Percentiles rank a stretch among this genome's conserved stretches.
phyloP scores from a whole-genome alignment of 92 coral and sea anemone genomes.

The Phenganax marumi region DNA sequence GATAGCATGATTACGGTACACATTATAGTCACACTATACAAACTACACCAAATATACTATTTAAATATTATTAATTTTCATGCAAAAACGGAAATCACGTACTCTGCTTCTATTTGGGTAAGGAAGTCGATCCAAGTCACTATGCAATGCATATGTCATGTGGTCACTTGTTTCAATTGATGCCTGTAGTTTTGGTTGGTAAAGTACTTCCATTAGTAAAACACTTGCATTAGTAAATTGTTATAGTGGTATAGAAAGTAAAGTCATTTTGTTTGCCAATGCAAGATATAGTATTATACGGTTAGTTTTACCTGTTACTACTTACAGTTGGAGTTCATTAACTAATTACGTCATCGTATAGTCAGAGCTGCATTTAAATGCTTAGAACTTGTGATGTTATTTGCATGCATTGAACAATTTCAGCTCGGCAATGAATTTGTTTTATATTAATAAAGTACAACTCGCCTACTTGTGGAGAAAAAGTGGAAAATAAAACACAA shows the following conservation, averaged over 20 bases:
- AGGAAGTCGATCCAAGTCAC: background rate
- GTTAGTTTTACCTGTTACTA: background rate
- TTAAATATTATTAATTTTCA: too few relatives aligned
- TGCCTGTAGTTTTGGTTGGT: slow-evolving; percentile 5
- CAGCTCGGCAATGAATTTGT: too few relatives aligned
- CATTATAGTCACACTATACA: too few relatives aligned
- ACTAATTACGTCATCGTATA: too few relatives aligned
- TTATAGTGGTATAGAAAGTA: background rate
- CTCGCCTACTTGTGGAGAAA: too few relatives aligned
- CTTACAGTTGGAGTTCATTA: background rate
- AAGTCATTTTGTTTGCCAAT: background rate
- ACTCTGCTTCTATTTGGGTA: background rate
- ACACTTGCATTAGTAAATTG: background rate
- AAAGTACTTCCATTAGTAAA: background rate
- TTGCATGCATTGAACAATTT: too few relatives aligned
- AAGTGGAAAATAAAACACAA: too few relatives aligned
- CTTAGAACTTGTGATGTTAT: too few relatives aligned
- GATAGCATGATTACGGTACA: background rate
- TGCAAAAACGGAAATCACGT: slow-evolving; percentile 4
- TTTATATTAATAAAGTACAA: too few relatives aligned
- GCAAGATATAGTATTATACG: background rate
- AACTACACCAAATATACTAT: too few relatives aligned
- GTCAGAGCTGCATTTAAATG: too few relatives aligned
- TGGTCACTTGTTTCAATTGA: background rate
- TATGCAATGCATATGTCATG: background rate